Evolutionary conservation across 2,797 vertebrate species (phyloP).

Genomic region (Lepilemur septentrionalis): DNA sequence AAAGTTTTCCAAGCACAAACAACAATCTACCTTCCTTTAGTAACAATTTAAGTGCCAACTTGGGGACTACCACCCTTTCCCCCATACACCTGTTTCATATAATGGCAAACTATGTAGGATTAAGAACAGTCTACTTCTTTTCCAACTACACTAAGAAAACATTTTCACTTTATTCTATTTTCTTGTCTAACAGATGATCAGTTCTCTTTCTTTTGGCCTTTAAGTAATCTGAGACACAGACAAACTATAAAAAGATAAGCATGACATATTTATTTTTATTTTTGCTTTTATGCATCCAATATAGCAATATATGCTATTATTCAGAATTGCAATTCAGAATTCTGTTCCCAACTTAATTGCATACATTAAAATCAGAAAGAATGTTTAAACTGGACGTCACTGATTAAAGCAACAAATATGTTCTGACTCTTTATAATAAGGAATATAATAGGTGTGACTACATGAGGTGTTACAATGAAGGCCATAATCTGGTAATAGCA

Average conservation of each 20-base stretch:
- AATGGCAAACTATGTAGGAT: not conserved
- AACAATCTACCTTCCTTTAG: constrained; percentile 11
- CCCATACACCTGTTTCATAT: not conserved
- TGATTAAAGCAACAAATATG: constrained; percentile 37
- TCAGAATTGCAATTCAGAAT: constrained; percentile 40
- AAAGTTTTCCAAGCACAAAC: constrained; percentile 21
- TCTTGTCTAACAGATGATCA: constrained; percentile 30
- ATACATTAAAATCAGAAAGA: constrained; percentile 46
- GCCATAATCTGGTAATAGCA: not conserved
- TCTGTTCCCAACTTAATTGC: constrained; percentile 8
- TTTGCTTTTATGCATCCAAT: constrained; percentile 34
- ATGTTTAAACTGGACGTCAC: not conserved
- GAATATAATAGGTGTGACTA: not conserved
- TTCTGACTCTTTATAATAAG: not conserved
- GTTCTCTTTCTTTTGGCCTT: constrained; percentile 49
- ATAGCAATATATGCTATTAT: constrained; percentile 6
- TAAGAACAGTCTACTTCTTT: not conserved
- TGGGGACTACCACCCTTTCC: not conserved
- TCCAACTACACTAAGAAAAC: constrained; percentile 40
- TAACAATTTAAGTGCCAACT: constrained; percentile 22
- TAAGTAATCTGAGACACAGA: constrained; percentile 6
- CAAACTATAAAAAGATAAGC: constrained; percentile 21
- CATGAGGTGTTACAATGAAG: not conserved
- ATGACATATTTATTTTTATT: constrained; percentile 32
- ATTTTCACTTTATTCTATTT: constrained; percentile 41